A percentile compares a stretch with the other conserved stretches of the same genome.
These are phyloP conservation scores for Tinea semifulvella DNA, from an alignment of 2,888 invertebrate species.

Conservation along the genomic window DNA sequence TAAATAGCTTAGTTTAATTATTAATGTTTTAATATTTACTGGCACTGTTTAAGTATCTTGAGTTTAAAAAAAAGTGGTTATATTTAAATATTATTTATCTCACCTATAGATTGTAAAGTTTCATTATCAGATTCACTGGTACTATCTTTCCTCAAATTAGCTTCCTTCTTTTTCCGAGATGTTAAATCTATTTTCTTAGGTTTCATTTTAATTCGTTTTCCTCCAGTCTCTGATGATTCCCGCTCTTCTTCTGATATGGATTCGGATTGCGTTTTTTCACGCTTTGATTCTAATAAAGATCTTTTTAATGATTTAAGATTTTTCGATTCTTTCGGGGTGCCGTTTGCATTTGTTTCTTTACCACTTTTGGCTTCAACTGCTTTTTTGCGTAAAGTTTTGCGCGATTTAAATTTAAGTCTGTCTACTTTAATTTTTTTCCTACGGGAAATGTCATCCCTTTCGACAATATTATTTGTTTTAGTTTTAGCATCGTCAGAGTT, in stretches of 20 bases:
- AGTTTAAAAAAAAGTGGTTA: neutral
- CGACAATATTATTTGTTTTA: slow-evolving; percentile 17
- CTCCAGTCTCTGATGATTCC: slow-evolving; percentile 44
- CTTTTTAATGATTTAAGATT: slow-evolving; percentile 46
- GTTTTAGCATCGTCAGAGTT: slow-evolving; percentile 4
- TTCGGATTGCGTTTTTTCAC: slow-evolving; percentile 55
- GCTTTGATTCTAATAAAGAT: slow-evolving; percentile 41
- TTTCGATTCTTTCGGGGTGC: slow-evolving; percentile 30
- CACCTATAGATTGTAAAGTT: slow-evolving; percentile 55
- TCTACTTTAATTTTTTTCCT: slow-evolving; percentile 54
- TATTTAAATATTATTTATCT: slow-evolving; percentile 9
- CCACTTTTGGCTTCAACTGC: neutral
- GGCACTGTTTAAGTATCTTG: too few species aligned
- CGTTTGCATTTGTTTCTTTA: slow-evolving; percentile 20
- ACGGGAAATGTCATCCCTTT: slow-evolving; percentile 28
- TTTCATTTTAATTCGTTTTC: slow-evolving; percentile 56
- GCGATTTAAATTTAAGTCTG: slow-evolving; percentile 51
- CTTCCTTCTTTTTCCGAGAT: slow-evolving; percentile 62
- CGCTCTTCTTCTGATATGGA: slow-evolving; percentile 58
- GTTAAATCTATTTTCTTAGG: slow-evolving; percentile 54
- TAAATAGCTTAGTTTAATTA: too few species aligned
- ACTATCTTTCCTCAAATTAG: slow-evolving; percentile 57
- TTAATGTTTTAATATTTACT: too few species aligned
- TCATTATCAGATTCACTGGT: slow-evolving; percentile 61
- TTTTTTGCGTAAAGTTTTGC: slow-evolving; percentile 21